These are phyloP conservation scores for Corvus moneduloides DNA, from an alignment of 2,113 vertebrate genomes.

Conservation along the genomic window DNA sequence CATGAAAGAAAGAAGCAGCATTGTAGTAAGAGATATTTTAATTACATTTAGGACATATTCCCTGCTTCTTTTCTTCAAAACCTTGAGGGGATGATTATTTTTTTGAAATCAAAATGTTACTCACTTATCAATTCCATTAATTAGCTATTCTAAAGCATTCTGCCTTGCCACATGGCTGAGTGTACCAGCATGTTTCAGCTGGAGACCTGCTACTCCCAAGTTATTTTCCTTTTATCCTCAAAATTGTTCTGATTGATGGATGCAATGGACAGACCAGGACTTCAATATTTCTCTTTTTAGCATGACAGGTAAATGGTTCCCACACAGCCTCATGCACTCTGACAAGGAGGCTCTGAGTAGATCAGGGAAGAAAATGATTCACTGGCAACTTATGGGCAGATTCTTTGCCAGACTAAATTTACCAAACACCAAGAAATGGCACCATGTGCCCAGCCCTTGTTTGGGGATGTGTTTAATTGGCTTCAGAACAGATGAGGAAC, in stretches of 20 bases:
- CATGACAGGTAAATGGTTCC: not conserved
- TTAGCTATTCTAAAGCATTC: not conserved
- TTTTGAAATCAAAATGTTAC: not conserved
- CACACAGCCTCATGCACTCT: not conserved
- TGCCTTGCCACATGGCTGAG: not conserved
- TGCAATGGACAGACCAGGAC: not conserved
- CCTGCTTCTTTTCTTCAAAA: not conserved
- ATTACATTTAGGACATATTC: not conserved
- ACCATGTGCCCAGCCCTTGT: not conserved
- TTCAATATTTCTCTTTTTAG: not conserved
- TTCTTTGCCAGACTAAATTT: not conserved
- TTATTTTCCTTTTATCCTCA: not conserved
- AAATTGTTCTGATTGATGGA: not conserved
- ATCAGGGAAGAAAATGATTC: not conserved
- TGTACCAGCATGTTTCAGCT: not conserved
- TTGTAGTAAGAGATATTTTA: not conserved
- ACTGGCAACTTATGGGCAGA: not conserved
- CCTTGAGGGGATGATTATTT: not conserved
- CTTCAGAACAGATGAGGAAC: not conserved
- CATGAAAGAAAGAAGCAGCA: not conserved
- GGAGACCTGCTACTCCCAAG: not conserved
- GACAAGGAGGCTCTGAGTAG: not conserved
- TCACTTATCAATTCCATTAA: not conserved
- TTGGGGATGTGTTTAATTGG: not conserved
- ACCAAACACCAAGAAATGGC: not conserved